Base-by-base conservation (phyloP, 2,888 invertebrate species). In the Physocephala rufipes region DNA sequence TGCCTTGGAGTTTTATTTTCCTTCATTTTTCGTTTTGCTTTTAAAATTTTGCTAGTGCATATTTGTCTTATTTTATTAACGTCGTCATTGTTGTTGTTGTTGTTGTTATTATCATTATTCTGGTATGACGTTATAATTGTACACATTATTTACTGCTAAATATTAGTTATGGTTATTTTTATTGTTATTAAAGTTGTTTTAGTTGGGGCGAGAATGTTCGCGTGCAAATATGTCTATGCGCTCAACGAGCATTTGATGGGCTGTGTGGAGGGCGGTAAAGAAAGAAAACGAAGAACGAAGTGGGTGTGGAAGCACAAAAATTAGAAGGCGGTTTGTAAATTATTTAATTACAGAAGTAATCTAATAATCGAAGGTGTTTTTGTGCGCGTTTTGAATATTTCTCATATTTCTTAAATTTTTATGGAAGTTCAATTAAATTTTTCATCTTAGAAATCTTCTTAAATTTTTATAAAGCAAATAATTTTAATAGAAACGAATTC, bases 31-130 rank as follows among this genome's bases (percentile, higher is more conserved):
- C 16, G 47, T 49, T 16, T 28, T 58, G 26, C 1, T 36, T 36
- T 36, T 36, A 9, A 7, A 36, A 36, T 36, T 36, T 36, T 7
- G 36, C 36, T 36, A 36, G 36, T 36, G 36, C 9, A 55, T 21
- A 21, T 55, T 55, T 55, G 15, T 15, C 28, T 12, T 5, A 7
- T 45, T 21, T 36, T 21, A 49, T 24, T 63, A 47, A 19, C 24
- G 63, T 43, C 45, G 47, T 43, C 13, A 21, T 4, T 63, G 36
- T 45, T 28, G 64, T 26, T 65, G 64, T 65, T 49, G 26, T 47
- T 64, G 1, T 67, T 53, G 19, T 43, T 30, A 19, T 55, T 53
- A n/a, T n/a, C n/a, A n/a, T n/a, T n/a, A n/a, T n/a, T n/a, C n/a
- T n/a, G n/a, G n/a, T 45, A 26, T 64, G 64, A 24, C 45, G 43